A percentile compares a stretch with the other conserved stretches of the same genome.
phyloP scores from a whole-genome alignment of 2,113 vertebrate genomes.

The Takifugu flavidus region DNA sequence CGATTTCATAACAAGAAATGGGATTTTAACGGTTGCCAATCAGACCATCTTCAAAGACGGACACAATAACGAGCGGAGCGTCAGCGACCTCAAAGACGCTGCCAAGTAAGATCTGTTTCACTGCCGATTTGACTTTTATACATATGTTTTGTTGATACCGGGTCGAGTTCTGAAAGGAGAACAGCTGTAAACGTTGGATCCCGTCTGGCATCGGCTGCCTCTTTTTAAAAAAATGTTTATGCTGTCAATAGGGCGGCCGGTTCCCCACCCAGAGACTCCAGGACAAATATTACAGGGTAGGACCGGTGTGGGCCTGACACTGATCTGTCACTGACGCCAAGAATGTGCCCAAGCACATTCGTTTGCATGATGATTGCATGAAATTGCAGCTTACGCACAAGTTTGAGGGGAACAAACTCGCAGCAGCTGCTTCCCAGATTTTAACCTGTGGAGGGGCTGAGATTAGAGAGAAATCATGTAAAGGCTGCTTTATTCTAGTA shows the following conservation, averaged over 20 bases:
- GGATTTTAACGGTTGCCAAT: constrained; percentile 83
- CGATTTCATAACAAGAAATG: constrained; percentile 86
- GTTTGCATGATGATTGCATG: constrained; percentile 61
- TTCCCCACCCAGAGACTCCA: constrained; percentile 54
- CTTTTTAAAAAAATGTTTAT: constrained; percentile 3
- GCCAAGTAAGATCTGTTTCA: constrained; percentile 80
- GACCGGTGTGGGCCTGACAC: constrained; percentile 42
- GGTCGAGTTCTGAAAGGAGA: not conserved
- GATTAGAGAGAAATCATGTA: constrained; percentile 40
- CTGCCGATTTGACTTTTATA: not conserved
- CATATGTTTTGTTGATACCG: not conserved
- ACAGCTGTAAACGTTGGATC: not conserved
- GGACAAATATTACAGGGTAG: constrained; percentile 65
- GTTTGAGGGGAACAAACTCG: constrained; percentile 16
- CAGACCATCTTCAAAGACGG: constrained; percentile 84
- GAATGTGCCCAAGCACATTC: constrained; percentile 57
- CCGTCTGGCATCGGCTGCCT: not conserved
- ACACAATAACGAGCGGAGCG: constrained; percentile 77
- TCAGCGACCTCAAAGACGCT: constrained; percentile 83
- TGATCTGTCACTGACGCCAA: constrained; percentile 29
- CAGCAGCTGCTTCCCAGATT: constrained; percentile 14
- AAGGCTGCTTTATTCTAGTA: not conserved
- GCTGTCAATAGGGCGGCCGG: constrained; percentile 55
- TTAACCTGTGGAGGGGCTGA: constrained; percentile 1
- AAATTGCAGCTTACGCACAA: constrained; percentile 22